Conservation (phyloP, 1,140 invertebrate genomes). For the Pissodes strobi region DNA sequence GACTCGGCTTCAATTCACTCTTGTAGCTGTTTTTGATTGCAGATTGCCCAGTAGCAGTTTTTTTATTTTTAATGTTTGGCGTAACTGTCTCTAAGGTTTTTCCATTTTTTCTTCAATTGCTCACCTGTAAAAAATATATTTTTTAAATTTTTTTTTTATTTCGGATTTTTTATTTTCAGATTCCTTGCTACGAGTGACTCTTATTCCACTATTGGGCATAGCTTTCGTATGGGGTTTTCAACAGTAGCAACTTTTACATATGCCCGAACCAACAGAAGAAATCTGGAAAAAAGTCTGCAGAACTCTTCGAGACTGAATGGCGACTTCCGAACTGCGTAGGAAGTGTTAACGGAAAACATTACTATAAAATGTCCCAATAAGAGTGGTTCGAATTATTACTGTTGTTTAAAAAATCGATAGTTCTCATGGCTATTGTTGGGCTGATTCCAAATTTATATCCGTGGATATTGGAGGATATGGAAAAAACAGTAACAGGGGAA, state of each 20-base stretch:
- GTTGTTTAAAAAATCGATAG: conserved; percentile 55
- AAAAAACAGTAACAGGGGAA: conserved; percentile 50
- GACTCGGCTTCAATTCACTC: too few species aligned
- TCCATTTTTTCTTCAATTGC: conserved; percentile 27
- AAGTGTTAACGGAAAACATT: conserved; percentile 57
- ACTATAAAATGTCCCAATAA: conserved; percentile 51
- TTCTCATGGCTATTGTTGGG: conserved; percentile 56
- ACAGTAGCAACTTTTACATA: conserved; percentile 22
- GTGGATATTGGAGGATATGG: conserved; percentile 56
- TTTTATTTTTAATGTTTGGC: conserved; percentile 12
- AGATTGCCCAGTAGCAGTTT: conserved; percentile 26
- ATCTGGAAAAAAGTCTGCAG: conserved; percentile 42
- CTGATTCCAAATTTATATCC: conserved; percentile 55
- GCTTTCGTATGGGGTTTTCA: conserved; percentile 22
- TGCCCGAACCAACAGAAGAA: conserved; percentile 40
- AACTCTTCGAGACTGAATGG: conserved; percentile 45
- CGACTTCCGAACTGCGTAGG: conserved; percentile 54
- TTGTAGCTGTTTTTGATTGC: conserved; percentile 15
- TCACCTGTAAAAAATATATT: conserved; percentile 26
- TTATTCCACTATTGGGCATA: conserved; percentile 22
- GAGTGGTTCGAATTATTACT: conserved; percentile 54
- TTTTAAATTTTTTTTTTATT: too few species aligned
- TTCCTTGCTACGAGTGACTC: conserved; percentile 27
- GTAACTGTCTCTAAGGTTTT: conserved; percentile 21
- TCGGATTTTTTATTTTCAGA: conserved; percentile 21